Percentiles rank a stretch among this genome's conserved stretches.
phyloP scores from a whole-genome alignment of 1,140 invertebrate species.

The Pachypsylla venusta region DNA sequence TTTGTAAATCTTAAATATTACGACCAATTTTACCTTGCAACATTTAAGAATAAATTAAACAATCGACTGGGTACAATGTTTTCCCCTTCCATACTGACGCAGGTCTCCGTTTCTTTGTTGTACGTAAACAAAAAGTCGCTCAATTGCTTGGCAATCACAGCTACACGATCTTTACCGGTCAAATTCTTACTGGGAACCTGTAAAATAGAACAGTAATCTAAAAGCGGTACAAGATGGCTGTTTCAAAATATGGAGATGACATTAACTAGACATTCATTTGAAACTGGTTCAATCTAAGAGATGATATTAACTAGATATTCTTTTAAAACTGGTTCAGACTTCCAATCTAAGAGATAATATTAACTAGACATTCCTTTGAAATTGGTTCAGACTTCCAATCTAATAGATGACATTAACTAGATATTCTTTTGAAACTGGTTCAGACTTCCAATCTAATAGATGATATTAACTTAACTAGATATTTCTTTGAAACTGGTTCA shows the following conservation, averaged over 20 bases:
- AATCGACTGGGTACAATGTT: constrained; percentile 28
- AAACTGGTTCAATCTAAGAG: neutral
- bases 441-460: no score
- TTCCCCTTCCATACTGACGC: constrained; percentile 17
- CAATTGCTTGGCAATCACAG: constrained; percentile 78
- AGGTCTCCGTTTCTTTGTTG: constrained; percentile 59
- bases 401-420: no score
- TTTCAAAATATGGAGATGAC: neutral
- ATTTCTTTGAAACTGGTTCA: no score
- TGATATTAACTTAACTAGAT: no score
- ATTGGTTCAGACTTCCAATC: no score
- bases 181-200: constrained; percentile 59
- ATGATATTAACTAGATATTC: no score
- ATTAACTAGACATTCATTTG: no score
- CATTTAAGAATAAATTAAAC: constrained; percentile 29
- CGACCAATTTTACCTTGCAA: constrained; percentile 25
- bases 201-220: constrained; percentile 15
- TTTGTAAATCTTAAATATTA: no score
- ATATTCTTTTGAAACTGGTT: no score
- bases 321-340: no score
- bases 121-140: constrained; percentile 83
- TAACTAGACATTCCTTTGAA: no score
- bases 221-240: neutral
- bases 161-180: constrained; percentile 64
- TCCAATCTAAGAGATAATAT: no score